Percentiles rank a stretch among this genome's conserved stretches.
phyloP scores from a whole-genome alignment of 2,797 vertebrate species.

The Poliocrania exsul region DNA sequence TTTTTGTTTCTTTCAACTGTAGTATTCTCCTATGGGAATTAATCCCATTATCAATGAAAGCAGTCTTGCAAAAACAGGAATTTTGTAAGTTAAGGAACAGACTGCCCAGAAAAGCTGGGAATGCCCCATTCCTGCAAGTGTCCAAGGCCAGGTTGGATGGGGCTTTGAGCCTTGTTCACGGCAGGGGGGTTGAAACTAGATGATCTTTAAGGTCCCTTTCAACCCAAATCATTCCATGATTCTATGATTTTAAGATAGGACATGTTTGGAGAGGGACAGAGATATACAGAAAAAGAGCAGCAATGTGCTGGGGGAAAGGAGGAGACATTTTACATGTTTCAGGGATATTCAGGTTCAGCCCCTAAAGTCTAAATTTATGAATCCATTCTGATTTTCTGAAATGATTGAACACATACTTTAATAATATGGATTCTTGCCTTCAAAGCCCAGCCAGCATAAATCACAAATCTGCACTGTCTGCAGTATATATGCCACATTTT shows the following conservation, averaged over 20 bases:
- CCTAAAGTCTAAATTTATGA: background rate
- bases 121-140: background rate
- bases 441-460: background rate
- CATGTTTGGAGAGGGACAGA: background rate
- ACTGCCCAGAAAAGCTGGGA: background rate
- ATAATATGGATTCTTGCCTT: background rate
- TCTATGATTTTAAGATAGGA: background rate
- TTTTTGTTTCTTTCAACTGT: background rate
- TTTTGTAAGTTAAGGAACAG: background rate
- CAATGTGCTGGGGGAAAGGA: background rate
- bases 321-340: background rate
- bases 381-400: background rate
- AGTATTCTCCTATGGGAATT: background rate
- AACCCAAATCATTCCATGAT: background rate
- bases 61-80: background rate
- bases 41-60: background rate
- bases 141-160: background rate
- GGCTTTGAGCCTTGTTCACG: background rate
- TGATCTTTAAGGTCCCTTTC: background rate
- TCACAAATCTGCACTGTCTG: background rate
- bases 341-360: background rate
- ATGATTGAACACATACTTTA: background rate
- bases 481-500: constrained; percentile 26
- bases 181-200: background rate
- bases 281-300: background rate